Evolutionary conservation across 1,140 invertebrate genomes (phyloP), one percentile per base, ranked within the genome.

Genomic region (Aphelinus certus): DNA sequence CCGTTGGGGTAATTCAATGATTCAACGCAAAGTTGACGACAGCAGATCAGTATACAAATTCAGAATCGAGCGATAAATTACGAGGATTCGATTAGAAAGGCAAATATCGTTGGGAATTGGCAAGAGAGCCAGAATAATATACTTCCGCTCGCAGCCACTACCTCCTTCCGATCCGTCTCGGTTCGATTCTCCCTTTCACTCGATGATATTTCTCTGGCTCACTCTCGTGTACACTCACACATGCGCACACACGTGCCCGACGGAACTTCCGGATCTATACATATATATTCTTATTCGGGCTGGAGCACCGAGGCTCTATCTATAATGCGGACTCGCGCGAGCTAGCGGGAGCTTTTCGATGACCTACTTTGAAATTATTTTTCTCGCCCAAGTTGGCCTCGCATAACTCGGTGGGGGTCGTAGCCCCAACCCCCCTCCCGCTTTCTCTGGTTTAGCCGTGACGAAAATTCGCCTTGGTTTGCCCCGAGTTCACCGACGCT

Each of bases 331-430:
- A 49, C 26, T 26, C 26, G 26, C 26, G 26, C 26, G 53, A 60
- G 26, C 26, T 26, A 68, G 60, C 48, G 45, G 61, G 66, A 70
- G 73, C 66, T 75, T 75, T 70, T 61, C 73, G 53, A 75, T 67
- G 66, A 75, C 73, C 73, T 75, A 75, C 57, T 75, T 75, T 51
- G 53, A 69, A 75, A 75, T 75, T 70, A 75, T 75, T 75, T 75
- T 75, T 75, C 53, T 53, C 66, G 51, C 60, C 26, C 26, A 26
- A 26, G 26, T 26, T 26, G 26, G 26, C 26, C 26, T 26, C 26
- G 26, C 26, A 26, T 26, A 26, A 26, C 26, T 26, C 0, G 63
- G 5, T 26, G 10, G 46, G 60, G 43, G 60, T 45, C 42, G 6
- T 5, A 10, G 7, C 45, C 43, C 61, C 57, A 47, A 63, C 46